These are phyloP conservation scores for Norana najaformis DNA, from an alignment of 2,888 invertebrate species.

Conservation along the genomic window DNA sequence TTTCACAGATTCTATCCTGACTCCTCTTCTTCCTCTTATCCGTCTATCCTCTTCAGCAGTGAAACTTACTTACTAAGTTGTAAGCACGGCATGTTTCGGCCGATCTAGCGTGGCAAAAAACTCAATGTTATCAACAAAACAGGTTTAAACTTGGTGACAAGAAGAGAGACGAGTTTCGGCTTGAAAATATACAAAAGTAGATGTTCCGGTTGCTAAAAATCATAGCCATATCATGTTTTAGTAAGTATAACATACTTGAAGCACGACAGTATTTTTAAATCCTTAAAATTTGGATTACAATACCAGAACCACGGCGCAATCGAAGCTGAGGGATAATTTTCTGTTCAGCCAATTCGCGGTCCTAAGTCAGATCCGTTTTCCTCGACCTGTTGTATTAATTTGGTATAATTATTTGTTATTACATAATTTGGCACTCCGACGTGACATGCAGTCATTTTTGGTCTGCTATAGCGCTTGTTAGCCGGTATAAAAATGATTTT, in stretches of 20 bases:
- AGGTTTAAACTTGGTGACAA: not conserved
- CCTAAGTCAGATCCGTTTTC: no score
- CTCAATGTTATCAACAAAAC: constrained; percentile 1
- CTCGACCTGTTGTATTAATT: no score
- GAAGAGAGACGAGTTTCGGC: not conserved
- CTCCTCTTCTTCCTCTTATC: no score
- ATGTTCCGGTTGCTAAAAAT: not conserved
- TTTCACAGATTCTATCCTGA: no score
- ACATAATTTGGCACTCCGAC: no score
- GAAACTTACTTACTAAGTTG: not conserved
- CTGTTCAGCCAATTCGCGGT: not conserved
- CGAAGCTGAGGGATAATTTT: not conserved
- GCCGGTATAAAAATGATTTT: no score
- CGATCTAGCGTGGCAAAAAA: not conserved
- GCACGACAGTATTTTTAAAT: not conserved
- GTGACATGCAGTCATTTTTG: no score
- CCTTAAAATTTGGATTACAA: not conserved
- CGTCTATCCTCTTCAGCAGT: no score
- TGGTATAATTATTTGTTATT: no score
- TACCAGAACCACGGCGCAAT: not conserved
- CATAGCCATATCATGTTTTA: not conserved
- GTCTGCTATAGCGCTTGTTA: no score
- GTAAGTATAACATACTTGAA: not conserved
- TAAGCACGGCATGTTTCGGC: no score
- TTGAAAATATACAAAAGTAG: not conserved